Evolutionary conservation across 2,113 vertebrate species (phyloP), one percentile per base, ranked within the genome.

Genomic region (Jacana jacana): DNA sequence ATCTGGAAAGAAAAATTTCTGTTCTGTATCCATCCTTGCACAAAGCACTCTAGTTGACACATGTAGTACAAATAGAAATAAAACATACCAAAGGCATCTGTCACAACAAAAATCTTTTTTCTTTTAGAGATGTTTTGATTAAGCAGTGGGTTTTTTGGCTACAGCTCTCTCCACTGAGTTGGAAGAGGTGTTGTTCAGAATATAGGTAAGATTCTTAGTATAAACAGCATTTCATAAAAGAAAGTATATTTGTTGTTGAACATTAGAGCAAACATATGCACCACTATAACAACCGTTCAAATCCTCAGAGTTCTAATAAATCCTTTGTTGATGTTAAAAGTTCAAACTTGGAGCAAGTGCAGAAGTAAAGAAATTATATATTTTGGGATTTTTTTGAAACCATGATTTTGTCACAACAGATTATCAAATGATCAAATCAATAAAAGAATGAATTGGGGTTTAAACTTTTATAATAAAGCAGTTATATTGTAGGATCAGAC

Each of bases 381-480:
- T 89, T 81, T 72, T 17, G 27, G 89, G 70, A 65, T 86, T 66
- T 89, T 94, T 97, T 93, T 97, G 27, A 66, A 96, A 92, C 55
- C 17, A 57, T 96, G 95, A 97, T 98, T 76, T 97, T 97, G 97
- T 97, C 95, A 95, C 84, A 95, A 91, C 52, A 89, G 86, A 98
- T 98, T 97, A 98, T 97, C 97, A 96, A 97, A 97, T 89, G 87
- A 97, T 97, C 93, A 95, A 82, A 97, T 94, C 92, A 97, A 95
- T 92, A 97, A 95, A 93, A 96, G 97, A 97, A 98, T 95, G 95
- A 97, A 98, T 96, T 85, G 76, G 70, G 85, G 58, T 97, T 98
- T 98, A 96, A 98, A 97, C 75, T 81, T 97, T 91, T 97, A 97
- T 97, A 97, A 98, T 98, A 98, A 98, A 97, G 97, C 97, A 96